Evolutionary conservation across 2,113 vertebrate species (phyloP), one percentile per base, ranked within the genome.

Genomic region (Chaetura pelagica): DNA sequence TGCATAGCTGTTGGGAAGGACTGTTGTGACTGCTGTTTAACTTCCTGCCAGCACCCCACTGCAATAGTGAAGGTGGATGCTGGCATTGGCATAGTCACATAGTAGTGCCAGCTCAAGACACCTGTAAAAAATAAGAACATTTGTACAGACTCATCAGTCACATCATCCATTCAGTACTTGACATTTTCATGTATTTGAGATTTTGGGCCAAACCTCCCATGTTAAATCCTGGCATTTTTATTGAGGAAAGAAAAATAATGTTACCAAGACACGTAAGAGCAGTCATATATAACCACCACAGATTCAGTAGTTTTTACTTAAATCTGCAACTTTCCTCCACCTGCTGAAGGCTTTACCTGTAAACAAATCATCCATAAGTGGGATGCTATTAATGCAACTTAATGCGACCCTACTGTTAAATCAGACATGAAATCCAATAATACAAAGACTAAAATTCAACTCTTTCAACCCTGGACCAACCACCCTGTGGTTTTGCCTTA

Each of bases 11-110:
- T 61, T n/a, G 82, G 61, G 83, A 86, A 95, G 81, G 59, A 76
- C 59, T 97, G 97, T 35, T 91, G 87, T 89, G 59, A 76, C 61
- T 97, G 97, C 38, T 91, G 87, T 90, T 97, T 97, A 95, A 98
- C 97, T 97, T 98, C 98, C 84, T 84, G 91, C 99, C 99, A 99
- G 96, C 97, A 97, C 35, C 99, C 99, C 79, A 99, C 98, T 61
- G 99, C 99, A 96, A 99, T 98, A 54, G 99, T 98, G 94, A 99
- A 99, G 59, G 99, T 99, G 51, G 99, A 99, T 66, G 99, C 99
- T 26, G 99, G 99, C 99, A 99, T 99, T 26, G 99, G 99, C 99
- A 99, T 99, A 44, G 99, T 99, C 69, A 99, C 99, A 27, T 99
- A 99, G 97, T 99, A 99, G 96, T 98, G 97, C 99, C 99, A 99